Conservation (phyloP, 2,797 vertebrate genomes). For the Percopsis omiscomaycus region DNA sequence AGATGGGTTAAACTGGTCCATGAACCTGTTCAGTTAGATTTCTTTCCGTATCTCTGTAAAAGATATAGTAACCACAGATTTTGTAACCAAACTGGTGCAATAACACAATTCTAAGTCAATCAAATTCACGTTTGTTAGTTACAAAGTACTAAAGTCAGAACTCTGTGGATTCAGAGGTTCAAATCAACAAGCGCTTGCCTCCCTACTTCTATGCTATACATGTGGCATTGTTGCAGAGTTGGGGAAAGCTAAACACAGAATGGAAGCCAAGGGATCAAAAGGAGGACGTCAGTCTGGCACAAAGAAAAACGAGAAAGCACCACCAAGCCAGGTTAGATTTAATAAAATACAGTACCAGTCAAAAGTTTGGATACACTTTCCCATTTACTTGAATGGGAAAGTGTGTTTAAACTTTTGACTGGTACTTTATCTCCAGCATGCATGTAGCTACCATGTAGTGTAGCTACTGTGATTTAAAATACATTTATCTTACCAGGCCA, state of each 20-base stretch:
- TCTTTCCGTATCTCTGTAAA: neutral
- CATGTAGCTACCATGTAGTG: neutral
- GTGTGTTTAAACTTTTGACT: too few relatives aligned
- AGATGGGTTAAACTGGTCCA: slow-evolving; percentile 57
- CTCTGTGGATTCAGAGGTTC: too few relatives aligned
- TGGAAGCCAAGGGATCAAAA: slow-evolving; percentile 65
- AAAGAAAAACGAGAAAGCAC: slow-evolving; percentile 68
- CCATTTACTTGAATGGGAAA: too few relatives aligned
- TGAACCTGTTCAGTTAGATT: slow-evolving; percentile 33
- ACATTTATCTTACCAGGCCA: neutral
- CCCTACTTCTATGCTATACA: neutral
- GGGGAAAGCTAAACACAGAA: slow-evolving; percentile 51
- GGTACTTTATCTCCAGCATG: neutral
- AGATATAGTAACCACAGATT: too few relatives aligned
- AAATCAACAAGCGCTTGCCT: too few relatives aligned
- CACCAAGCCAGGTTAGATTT: slow-evolving; percentile 58
- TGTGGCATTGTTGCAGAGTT: slow-evolving; percentile 45
- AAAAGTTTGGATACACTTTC: too few relatives aligned
- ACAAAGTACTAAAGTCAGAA: too few relatives aligned
- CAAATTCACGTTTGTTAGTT: too few relatives aligned
- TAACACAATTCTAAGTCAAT: too few relatives aligned
- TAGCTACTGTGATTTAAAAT: too few relatives aligned
- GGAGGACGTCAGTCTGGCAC: slow-evolving; percentile 50
- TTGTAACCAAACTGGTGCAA: too few relatives aligned
- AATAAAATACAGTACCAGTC: neutral